phyloP scores from a whole-genome alignment of 2,113 vertebrate genomes.

The Lepisosteus osseus region DNA sequence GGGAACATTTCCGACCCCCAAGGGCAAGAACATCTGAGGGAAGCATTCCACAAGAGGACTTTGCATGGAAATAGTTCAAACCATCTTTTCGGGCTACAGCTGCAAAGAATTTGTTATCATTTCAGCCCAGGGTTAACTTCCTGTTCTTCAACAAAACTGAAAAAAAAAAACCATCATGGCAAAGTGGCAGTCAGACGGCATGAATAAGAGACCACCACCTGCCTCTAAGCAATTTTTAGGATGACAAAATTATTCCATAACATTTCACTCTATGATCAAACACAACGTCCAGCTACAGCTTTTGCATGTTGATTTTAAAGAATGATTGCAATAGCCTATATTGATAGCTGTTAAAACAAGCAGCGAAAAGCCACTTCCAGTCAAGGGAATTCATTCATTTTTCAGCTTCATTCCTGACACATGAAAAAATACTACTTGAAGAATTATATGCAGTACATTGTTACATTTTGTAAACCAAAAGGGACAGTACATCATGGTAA shows the following conservation, averaged over 20 bases:
- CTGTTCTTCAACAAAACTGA: constrained; percentile 44
- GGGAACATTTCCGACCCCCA: constrained; percentile 41
- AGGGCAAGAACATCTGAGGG: constrained; percentile 48
- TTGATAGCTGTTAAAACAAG: not conserved
- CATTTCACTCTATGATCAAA: constrained; percentile 56
- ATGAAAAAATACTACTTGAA: too few species aligned
- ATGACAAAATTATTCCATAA: constrained; percentile 49
- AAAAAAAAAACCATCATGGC: constrained; percentile 34
- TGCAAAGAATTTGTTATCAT: constrained; percentile 62
- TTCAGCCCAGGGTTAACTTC: constrained; percentile 56
- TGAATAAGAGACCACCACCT: not conserved
- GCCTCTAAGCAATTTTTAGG: constrained; percentile 23
- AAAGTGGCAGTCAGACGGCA: constrained; percentile 19
- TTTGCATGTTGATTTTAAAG: constrained; percentile 58
- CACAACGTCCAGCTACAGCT: constrained; percentile 57
- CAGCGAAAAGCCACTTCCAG: too few species aligned
- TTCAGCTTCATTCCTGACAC: too few species aligned
- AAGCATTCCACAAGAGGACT: constrained; percentile 47
- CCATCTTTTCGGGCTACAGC: constrained; percentile 63
- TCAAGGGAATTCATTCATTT: too few species aligned
- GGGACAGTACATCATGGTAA: too few species aligned
- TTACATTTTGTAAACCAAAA: too few species aligned
- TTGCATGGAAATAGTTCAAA: constrained; percentile 57
- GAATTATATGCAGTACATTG: too few species aligned
- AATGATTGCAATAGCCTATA: constrained; percentile 41